phyloP scores from a whole-genome alignment of 2,113 vertebrate genomes.

The Pelobates fuscus region DNA sequence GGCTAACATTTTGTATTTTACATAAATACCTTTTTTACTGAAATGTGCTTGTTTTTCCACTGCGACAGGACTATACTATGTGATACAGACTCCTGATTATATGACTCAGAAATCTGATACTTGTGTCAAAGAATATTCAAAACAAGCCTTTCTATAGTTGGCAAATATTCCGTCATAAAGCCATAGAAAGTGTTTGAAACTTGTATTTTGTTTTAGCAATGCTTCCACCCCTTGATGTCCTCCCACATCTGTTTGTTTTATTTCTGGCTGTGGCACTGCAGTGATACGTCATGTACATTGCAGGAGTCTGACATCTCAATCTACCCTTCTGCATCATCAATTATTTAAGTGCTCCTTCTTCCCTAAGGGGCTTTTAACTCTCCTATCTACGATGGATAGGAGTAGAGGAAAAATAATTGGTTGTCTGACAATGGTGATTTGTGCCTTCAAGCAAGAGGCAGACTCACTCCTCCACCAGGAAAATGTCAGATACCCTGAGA shows the following conservation, averaged over 20 bases:
- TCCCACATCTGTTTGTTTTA: neutral
- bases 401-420: constrained; percentile 14
- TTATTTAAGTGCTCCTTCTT: constrained; percentile 36
- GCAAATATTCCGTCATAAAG: neutral
- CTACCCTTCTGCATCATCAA: constrained; percentile 27
- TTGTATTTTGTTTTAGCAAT: neutral
- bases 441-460: constrained; percentile 1
- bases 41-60: too few relatives aligned
- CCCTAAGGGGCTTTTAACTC: constrained; percentile 12
- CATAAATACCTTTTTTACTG: too few relatives aligned
- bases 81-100: too few relatives aligned
- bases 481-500: constrained; percentile 10
- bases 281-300: constrained; percentile 24
- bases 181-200: neutral
- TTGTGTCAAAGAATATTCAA: too few relatives aligned
- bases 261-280: constrained; percentile 8
- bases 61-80: too few relatives aligned
- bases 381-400: neutral
- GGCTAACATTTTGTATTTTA: too few relatives aligned
- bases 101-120: too few relatives aligned
- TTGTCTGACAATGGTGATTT: constrained; percentile 23
- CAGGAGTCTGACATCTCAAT: constrained; percentile 34
- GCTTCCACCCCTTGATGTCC: neutral
- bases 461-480: neutral
- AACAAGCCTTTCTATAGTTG: neutral